Base-by-base conservation (phyloP, 2,113 vertebrate species). In the Rhizomys pruinosus region DNA sequence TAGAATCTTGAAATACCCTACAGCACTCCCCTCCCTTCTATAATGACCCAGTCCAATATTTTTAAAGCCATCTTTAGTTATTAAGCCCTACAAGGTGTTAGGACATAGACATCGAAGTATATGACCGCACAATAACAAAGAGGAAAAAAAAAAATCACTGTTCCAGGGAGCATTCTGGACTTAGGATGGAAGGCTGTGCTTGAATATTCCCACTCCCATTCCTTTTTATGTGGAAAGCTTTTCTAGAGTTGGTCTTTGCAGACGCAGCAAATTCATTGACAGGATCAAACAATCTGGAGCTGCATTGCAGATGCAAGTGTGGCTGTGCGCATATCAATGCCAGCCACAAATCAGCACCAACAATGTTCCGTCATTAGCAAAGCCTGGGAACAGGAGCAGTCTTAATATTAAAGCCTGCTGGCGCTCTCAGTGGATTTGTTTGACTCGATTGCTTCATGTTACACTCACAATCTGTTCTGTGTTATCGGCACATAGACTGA, bases 381-480 rank as follows among this genome's bases (percentile, higher is more conserved):
- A 98, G 97, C 87, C 96, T 93, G 94, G 8, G 82, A 94, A 89
- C 92, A 72, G 91, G 94, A 95, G 63, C 95, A 91, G 91, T 91
- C 94, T 97, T 90, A 95, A 96, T 96, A 97, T 76, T 95, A 95
- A 52, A 98, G 96, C 97, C 97, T 98, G 95, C 97, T 98, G 98
- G 95, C 96, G 37, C 88, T 96, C 96, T 97, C 96, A n/a, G 72
- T 90, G 94, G 96, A 93, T 97, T 97, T 90, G 68, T 97, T 96
- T 97, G 98, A 95, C 97, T 98, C 20, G 23, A 96, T 57, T 97
- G 97, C 97, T 76, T 98, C 96, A 93, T 25, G 91, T 96, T 97
- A 97, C 92, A 94, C 97, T 97, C 92, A 64, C 98, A 98, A 98
- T 98, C 98, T 98, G 98, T 97, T 98, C 98, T 97, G 95, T 97